These are phyloP conservation scores for Alethe castanea DNA, from an alignment of 2,113 vertebrate genomes.

Conservation along the genomic window DNA sequence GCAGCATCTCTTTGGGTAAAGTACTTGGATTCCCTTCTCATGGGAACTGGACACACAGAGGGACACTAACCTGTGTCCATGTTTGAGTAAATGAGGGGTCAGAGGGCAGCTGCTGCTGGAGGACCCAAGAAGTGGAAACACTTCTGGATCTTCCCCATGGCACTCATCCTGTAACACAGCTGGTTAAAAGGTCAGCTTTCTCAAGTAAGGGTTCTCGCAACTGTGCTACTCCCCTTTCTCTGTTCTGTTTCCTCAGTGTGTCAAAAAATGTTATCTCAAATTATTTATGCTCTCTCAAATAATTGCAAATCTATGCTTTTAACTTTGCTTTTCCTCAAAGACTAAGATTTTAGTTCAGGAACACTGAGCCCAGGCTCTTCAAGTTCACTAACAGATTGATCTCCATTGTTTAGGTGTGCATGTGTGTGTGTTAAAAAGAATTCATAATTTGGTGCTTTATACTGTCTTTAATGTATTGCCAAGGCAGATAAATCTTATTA, in stretches of 20 bases:
- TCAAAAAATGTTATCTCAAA: not conserved
- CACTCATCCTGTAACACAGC: not conserved
- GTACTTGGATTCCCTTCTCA: not conserved
- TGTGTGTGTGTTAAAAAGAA: not conserved
- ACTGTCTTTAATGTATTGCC: conserved; percentile 9
- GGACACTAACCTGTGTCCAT: not conserved
- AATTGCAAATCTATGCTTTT: not conserved
- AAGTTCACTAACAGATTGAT: not conserved
- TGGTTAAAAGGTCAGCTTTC: not conserved
- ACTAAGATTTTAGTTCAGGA: not conserved
- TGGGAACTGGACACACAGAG: not conserved
- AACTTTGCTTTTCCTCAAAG: not conserved
- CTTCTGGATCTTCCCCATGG: not conserved
- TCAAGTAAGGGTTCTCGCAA: not conserved
- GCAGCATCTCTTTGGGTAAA: not conserved
- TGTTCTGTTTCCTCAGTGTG: not conserved
- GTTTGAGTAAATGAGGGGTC: not conserved
- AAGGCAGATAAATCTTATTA: conserved; percentile 21
- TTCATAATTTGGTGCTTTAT: not conserved
- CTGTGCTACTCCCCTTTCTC: not conserved
- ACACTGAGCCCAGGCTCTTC: not conserved
- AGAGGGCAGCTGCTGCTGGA: not conserved
- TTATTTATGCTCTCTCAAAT: not conserved
- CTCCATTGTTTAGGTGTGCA: not conserved
- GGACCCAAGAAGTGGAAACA: not conserved